phyloP scores from a whole-genome alignment of 1,140 invertebrate genomes.

The Pseudomyrmex gracilis region DNA sequence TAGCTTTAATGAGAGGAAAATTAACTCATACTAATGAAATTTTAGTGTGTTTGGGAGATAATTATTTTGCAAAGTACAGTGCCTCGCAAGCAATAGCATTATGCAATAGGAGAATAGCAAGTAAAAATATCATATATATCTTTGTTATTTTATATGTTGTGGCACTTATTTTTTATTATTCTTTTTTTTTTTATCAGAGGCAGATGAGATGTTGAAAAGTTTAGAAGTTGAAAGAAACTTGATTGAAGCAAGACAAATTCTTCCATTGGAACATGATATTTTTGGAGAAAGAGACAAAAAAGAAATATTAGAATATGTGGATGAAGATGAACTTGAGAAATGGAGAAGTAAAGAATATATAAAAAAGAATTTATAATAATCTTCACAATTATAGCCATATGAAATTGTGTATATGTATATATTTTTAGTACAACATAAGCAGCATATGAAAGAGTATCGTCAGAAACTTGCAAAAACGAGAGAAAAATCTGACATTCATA shows the following conservation, averaged over 20 bases:
- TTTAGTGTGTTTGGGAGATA: constrained; percentile 88
- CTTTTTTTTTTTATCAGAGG: constrained; percentile 75
- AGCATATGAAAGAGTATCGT: constrained; percentile 84
- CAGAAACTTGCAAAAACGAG: constrained; percentile 82
- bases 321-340: constrained; percentile 85
- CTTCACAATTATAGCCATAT: too few relatives aligned
- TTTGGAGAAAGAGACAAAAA: constrained; percentile 79
- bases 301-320: constrained; percentile 86
- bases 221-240: constrained; percentile 85
- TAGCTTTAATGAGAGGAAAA: constrained; percentile 89
- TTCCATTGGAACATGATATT: constrained; percentile 79
- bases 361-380: background rate
- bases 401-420: background rate
- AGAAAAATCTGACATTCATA: constrained; percentile 75
- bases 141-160: background rate
- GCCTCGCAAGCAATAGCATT: constrained; percentile 88
- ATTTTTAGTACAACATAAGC: constrained; percentile 83
- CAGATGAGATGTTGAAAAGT: constrained; percentile 84
- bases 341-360: constrained; percentile 84
- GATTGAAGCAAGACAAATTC: constrained; percentile 80
- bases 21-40: constrained; percentile 91
- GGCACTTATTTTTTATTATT: constrained; percentile 16
- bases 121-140: constrained; percentile 79
- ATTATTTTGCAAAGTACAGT: constrained; percentile 90
- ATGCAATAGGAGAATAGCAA: constrained; percentile 87